These are phyloP conservation scores for Neomorphus geoffroyi DNA, from an alignment of 2,797 vertebrate species.

Conservation along the genomic window DNA sequence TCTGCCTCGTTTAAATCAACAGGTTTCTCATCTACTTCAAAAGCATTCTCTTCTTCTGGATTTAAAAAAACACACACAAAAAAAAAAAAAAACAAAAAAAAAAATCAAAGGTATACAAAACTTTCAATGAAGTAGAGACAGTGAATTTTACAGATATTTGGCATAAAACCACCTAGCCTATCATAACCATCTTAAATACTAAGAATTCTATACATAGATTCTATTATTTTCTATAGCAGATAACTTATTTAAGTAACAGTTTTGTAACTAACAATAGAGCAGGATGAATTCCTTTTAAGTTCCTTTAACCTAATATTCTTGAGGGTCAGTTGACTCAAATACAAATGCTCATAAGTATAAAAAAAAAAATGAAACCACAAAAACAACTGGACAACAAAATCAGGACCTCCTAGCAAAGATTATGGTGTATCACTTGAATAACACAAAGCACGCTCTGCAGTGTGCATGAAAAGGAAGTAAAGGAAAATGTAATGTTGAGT, in stretches of 20 bases:
- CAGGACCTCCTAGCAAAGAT: neutral
- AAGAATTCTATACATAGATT: neutral
- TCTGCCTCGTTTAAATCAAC: slow-evolving; percentile 74
- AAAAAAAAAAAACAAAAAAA: too few species aligned
- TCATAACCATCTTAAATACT: neutral
- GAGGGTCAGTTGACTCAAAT: neutral
- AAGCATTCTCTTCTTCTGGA: slow-evolving; percentile 84
- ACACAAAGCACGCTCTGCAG: neutral
- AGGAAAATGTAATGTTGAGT: neutral
- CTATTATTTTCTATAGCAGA: neutral
- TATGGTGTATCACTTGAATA: neutral
- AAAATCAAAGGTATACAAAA: neutral
- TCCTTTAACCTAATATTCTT: neutral
- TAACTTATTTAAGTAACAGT: neutral
- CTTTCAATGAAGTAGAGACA: neutral
- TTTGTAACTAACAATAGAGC: neutral
- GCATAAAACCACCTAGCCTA: neutral
- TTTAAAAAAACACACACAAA: too few species aligned
- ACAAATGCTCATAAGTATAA: neutral
- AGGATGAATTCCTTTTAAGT: neutral
- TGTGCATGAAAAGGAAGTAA: neutral
- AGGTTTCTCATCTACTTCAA: slow-evolving; percentile 86
- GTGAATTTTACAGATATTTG: neutral
- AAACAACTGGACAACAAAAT: neutral
- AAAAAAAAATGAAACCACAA: neutral